Evolutionary conservation across 2,113 vertebrate genomes (phyloP), one percentile per base, ranked within the genome.

Genomic region (Abramis brama): DNA sequence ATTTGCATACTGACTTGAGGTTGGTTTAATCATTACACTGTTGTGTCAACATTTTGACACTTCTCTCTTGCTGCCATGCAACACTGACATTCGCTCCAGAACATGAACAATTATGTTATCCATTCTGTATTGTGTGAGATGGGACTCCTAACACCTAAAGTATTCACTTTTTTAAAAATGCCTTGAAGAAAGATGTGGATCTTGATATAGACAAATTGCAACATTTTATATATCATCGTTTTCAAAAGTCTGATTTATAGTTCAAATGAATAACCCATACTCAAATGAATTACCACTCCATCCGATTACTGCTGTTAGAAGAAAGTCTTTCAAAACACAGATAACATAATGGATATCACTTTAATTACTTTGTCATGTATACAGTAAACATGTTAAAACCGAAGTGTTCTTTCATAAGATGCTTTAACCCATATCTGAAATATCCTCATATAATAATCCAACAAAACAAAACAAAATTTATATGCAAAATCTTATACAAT

Each of bases 341-440:
- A 76, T 45, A 39, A 82, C 4, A 64, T 21, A 43, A 82, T 30
- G 45, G 36, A 85, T 25, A 79, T 66, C 64, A 80, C 36, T 88
- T 87, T 62, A 82, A 55, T 85, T 79, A 87, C 64, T 87, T 87
- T 83, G 50, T 81, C 70, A 86, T 89, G 85, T 84, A 82, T 47
- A 89, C 88, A 86, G 79, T 85, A 89, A 86, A 89, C 85, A 73
- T 52, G 2, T 73, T 73, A 59, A 71, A 83, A 73, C 30, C 23
- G 3, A 78, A 84, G 76, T 79, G 74, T 85, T 85, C 2, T 76
- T 84, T 66, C 45, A 84, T 25, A 86, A 77, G 82, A 86, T 83
- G 79, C 45, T 55, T 79, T 36, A 86, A 52, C 62, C 19, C 60
- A 57, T 79, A n/a, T 78, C 74, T 43, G 57, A 75, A 84, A 84